Evolutionary conservation across 2,113 vertebrate genomes (phyloP).

Genomic region (Calypte anna): DNA sequence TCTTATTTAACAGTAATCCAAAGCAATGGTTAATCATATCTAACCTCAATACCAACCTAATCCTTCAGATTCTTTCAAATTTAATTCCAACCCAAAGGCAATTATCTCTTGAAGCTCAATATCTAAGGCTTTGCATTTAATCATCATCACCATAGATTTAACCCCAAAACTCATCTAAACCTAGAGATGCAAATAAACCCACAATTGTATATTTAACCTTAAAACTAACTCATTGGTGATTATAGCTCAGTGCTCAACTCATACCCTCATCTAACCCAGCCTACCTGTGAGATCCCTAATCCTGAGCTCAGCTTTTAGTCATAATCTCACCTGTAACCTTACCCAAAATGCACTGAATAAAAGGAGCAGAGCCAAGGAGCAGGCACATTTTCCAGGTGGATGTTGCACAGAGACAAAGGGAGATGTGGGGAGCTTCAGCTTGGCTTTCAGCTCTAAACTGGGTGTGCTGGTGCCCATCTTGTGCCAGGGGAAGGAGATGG

Average conservation of each 20-base stretch:
- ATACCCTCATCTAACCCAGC: background rate
- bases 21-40: constrained; percentile 5
- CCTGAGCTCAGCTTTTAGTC: background rate
- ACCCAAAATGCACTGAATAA: background rate
- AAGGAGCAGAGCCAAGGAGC: background rate
- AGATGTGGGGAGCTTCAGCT: background rate
- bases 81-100: constrained; percentile 17
- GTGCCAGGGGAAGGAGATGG: background rate
- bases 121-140: background rate
- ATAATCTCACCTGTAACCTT: background rate
- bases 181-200: background rate
- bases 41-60: constrained; percentile 19
- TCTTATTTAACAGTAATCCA: background rate
- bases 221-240: background rate
- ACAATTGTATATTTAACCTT: background rate
- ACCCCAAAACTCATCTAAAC: background rate
- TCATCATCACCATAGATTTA: background rate
- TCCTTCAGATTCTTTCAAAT: constrained; percentile 28
- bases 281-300: background rate
- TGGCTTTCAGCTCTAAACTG: background rate
- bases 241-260: background rate
- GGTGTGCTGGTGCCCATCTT: rapidly evolving
- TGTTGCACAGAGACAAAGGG: background rate
- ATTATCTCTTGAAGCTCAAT: background rate
- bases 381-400: background rate